These are phyloP conservation scores for Drosophila jambulina DNA, from an alignment of 1,140 invertebrate species.

Conservation along the genomic window DNA sequence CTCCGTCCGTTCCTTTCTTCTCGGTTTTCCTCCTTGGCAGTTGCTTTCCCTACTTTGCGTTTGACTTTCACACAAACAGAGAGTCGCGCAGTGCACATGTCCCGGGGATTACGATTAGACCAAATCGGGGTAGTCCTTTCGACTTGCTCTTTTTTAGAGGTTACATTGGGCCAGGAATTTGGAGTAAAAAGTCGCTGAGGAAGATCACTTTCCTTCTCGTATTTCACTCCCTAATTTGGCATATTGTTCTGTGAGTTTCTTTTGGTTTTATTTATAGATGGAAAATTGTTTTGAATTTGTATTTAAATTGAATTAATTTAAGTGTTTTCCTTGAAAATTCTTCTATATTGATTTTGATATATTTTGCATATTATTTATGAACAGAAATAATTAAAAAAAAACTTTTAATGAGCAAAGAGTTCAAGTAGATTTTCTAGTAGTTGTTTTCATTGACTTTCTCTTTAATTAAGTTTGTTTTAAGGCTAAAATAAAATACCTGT, in stretches of 20 bases:
- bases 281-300: not conserved
- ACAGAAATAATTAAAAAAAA: too few relatives aligned
- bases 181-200: not conserved
- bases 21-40: constrained; percentile 41
- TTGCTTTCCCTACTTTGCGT: constrained; percentile 60
- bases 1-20: constrained; percentile 42
- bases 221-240: constrained; percentile 12
- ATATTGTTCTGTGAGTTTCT: not conserved
- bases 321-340: too few relatives aligned
- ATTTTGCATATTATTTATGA: not conserved
- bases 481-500: not conserved
- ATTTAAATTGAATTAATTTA: not conserved
- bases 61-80: constrained; percentile 77
- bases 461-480: not conserved
- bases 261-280: not conserved
- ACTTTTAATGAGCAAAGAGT: too few relatives aligned
- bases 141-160: constrained; percentile 24
- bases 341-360: rapidly evolving
- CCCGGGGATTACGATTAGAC: constrained; percentile 60
- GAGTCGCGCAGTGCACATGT: constrained; percentile 63
- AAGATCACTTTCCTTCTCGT: constrained; percentile 13
- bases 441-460: not conserved
- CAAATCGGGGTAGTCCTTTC: constrained; percentile 38
- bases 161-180: constrained; percentile 11
- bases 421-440: too few relatives aligned